Evolutionary conservation across 2,888 invertebrate species (phyloP), one percentile per base, ranked within the genome.

Genomic region (Tuberolachnus salignus): DNA sequence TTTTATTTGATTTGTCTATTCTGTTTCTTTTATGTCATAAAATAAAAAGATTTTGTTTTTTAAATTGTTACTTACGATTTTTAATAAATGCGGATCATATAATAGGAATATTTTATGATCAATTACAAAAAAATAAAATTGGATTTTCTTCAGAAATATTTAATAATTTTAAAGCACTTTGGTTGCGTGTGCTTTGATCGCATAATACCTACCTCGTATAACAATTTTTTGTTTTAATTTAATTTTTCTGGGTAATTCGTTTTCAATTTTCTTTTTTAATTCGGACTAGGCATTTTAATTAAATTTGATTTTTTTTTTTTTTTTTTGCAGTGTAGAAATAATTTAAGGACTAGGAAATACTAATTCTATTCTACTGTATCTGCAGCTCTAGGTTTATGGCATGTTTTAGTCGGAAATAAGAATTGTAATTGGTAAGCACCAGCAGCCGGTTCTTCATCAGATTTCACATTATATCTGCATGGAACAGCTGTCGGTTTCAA

Each of bases 1-100:
- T 81, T 53, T 53, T 53, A 49, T 61, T 72, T 26, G 78, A 42
- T 34, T 80, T 75, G 64, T 83, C 82, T 9, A 81, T 55, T 6
- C 10, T 61, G 23, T 34, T 13, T 55, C 46, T 63, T 51, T 51
- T n/a, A 51, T 51, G n/a, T 51, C 51, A n/a, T n/a, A 6, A 9
- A n/a, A 51, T 51, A 9, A 51, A 51, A 51, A 51, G n/a, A 51
- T 51, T 51, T 51, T n/a, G 51, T 51, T 51, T n/a, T 51, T 51
- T 51, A 51, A 51, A 51, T 51, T 51, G n/a, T 51, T 51, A 51
- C 51, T 16, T n/a, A 51, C 51, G 9, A 16, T 51, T 51, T 51
- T 51, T 16, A 51, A n/a, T 51, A 51, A 51, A 51, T 51, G 51
- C n/a, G n/a, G n/a, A 51, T 51, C 51, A 8, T n/a, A 51, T 51